These are phyloP conservation scores for Hypothenemus hampei DNA, from an alignment of 1,140 invertebrate genomes.

Conservation along the genomic window DNA sequence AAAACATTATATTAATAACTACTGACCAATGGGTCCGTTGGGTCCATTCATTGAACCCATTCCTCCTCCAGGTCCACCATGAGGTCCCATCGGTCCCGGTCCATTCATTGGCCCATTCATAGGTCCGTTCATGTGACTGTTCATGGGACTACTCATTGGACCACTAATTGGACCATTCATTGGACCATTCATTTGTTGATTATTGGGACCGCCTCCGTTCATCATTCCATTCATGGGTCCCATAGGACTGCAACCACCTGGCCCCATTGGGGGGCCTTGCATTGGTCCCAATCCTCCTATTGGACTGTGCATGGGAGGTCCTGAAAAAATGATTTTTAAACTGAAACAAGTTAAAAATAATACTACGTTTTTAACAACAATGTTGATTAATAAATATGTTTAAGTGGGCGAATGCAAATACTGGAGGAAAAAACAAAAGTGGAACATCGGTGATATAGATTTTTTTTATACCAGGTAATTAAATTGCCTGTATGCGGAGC, in stretches of 20 bases:
- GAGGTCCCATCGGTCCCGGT: neutral
- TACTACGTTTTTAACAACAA: no score
- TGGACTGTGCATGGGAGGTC: constrained; percentile 50
- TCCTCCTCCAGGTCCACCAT: constrained; percentile 4
- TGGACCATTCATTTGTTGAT: constrained; percentile 58
- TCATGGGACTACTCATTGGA: constrained; percentile 41
- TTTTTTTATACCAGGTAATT: neutral
- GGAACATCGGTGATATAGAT: neutral
- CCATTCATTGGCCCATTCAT: constrained; percentile 28
- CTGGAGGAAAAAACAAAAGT: neutral
- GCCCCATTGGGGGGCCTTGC: constrained; percentile 56
- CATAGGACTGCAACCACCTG: constrained; percentile 55
- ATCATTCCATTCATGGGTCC: constrained; percentile 52
- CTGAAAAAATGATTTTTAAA: constrained; percentile 18
- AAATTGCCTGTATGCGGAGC: no score
- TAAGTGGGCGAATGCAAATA: no score
- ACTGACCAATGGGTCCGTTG: constrained; percentile 21
- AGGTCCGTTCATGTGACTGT: constrained; percentile 41
- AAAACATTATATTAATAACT: no score
- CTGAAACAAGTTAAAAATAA: no score
- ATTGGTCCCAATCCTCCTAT: constrained; percentile 64
- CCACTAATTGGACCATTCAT: constrained; percentile 39
- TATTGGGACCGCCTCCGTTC: constrained; percentile 49
- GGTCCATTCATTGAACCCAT: constrained; percentile 21
- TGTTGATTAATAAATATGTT: no score